Conservation (phyloP, 2,888 invertebrate species). For the Scaptomyza cyrtandrae region DNA sequence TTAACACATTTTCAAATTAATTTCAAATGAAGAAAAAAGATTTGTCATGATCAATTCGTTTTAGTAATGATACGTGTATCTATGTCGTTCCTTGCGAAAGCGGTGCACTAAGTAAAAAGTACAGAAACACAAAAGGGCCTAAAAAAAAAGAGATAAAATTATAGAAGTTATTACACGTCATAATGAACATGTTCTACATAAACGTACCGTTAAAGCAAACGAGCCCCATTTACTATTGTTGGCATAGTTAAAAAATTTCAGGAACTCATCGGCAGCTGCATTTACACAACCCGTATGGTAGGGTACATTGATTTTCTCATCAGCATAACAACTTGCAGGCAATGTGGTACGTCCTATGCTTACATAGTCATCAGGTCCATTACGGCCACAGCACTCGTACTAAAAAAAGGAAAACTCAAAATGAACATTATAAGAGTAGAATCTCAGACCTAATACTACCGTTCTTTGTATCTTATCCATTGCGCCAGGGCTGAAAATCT, state of each 20-base stretch:
- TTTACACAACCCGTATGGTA: conserved; percentile 62
- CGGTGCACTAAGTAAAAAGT: conserved; percentile 71
- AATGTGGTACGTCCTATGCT: conserved; percentile 46
- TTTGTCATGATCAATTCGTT: not conserved
- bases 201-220: conserved; percentile 64
- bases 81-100: conserved; percentile 69
- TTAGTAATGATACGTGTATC: conserved; percentile 61
- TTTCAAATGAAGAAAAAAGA: not conserved
- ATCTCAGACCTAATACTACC: conserved; percentile 51
- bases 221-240: conserved; percentile 65
- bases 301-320: conserved; percentile 30
- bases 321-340: conserved; percentile 69
- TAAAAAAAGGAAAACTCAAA: conserved; percentile 13
- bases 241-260: conserved; percentile 52
- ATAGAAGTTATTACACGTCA: not conserved
- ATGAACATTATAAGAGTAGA: not conserved
- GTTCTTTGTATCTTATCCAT: conserved; percentile 77
- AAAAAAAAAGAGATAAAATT: conserved; percentile 1
- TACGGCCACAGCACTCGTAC: conserved; percentile 80
- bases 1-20: conserved; percentile 6
- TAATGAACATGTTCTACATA: not conserved
- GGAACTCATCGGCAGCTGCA: conserved; percentile 56
- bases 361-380: conserved; percentile 77
- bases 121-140: conserved; percentile 70
- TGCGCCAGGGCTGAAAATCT: conserved; percentile 59